phyloP scores from a whole-genome alignment of 2,888 invertebrate species.

The Oithona nana region DNA sequence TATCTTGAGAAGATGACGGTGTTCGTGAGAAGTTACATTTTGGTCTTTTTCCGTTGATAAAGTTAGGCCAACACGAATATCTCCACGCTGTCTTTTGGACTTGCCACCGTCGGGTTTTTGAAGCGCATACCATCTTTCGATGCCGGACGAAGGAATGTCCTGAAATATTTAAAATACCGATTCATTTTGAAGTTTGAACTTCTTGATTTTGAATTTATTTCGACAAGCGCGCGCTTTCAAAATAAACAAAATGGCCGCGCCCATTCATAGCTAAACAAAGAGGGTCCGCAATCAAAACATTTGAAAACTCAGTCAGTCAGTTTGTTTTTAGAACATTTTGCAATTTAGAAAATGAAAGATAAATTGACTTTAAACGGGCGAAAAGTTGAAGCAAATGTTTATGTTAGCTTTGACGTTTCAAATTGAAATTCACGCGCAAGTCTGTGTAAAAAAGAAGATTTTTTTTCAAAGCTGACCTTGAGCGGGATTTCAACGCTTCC shows the following conservation, averaged over 20 bases:
- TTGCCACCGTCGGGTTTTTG: constrained; percentile 48
- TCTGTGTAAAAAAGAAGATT: not conserved
- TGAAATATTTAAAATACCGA: not conserved
- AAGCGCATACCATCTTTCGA: constrained; percentile 74
- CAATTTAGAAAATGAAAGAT: too few species aligned
- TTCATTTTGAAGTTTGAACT: not conserved
- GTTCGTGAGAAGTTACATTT: constrained; percentile 65
- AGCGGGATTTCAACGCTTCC: constrained; percentile 68
- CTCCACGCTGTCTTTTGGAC: constrained; percentile 60
- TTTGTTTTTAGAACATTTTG: too few species aligned
- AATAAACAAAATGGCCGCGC: too few species aligned
- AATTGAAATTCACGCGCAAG: not conserved
- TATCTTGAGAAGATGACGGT: constrained; percentile 53
- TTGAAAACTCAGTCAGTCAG: too few species aligned
- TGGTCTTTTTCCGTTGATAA: constrained; percentile 62
- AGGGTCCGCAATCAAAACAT: too few species aligned
- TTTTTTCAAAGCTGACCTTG: constrained; percentile 30
- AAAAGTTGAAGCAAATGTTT: not conserved
- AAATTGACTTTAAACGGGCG: too few species aligned
- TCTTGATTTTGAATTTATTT: not conserved
- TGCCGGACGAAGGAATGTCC: constrained; percentile 76
- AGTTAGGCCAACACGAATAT: constrained; percentile 58
- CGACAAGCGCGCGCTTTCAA: too few species aligned
- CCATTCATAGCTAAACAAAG: too few species aligned
- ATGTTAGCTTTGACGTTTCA: not conserved